A percentile compares a stretch with the other conserved stretches of the same genome.
Evolutionary conservation across 2,888 invertebrate genomes (phyloP).

Genomic region (Chloroclystis v-ata): DNA sequence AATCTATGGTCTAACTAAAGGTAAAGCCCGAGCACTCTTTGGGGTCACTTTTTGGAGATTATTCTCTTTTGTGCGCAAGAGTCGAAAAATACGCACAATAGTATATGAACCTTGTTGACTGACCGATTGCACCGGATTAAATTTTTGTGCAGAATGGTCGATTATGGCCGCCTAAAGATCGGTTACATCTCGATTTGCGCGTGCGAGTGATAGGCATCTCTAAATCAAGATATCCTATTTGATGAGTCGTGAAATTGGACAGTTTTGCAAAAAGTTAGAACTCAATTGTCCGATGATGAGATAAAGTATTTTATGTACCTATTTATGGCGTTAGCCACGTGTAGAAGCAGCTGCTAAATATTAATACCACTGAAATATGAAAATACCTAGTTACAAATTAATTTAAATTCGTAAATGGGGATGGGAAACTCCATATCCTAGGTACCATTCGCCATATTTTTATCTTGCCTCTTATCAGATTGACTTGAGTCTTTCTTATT

Average conservation of each 20-base stretch:
- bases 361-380: background rate
- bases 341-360: constrained; percentile 1
- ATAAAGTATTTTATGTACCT: constrained; percentile 1
- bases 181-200: constrained; percentile 52
- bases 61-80: constrained; percentile 59
- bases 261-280: constrained; percentile 22
- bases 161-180: constrained; percentile 41
- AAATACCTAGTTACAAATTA: too few species aligned
- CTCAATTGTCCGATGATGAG: constrained; percentile 25
- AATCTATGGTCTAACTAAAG: constrained; percentile 44
- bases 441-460: too few species aligned
- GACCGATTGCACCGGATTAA: constrained; percentile 40
- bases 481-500: too few species aligned
- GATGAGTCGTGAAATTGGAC: constrained; percentile 59
- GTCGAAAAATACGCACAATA: constrained; percentile 65
- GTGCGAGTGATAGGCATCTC: constrained; percentile 34
- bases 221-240: constrained; percentile 31
- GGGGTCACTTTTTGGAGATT: constrained; percentile 78
- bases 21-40: constrained; percentile 61
- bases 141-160: constrained; percentile 48
- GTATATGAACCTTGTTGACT: constrained; percentile 60
- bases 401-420: too few species aligned
- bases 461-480: too few species aligned
- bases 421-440: too few species aligned
- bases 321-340: too few species aligned